Percentiles rank a stretch among this genome's conserved stretches.
phyloP scores from a whole-genome alignment of 2,888 invertebrate species.

The Tetragonisca angustula region DNA sequence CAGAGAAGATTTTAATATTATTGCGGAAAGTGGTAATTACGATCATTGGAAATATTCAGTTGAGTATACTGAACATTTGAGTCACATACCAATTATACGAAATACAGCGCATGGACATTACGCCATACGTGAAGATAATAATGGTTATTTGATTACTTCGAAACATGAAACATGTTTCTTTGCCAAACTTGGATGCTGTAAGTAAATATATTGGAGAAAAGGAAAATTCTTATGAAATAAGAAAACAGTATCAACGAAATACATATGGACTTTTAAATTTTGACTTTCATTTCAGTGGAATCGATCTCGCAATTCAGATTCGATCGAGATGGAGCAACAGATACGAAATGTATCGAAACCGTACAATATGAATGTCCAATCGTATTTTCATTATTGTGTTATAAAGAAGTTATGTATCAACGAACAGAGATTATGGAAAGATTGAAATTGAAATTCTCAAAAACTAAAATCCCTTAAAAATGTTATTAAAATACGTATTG shows the following conservation, averaged over 20 bases:
- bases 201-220: constrained; percentile 78
- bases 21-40: constrained; percentile 88
- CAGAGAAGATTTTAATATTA: constrained; percentile 87
- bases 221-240: not conserved
- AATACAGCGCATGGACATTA: constrained; percentile 87
- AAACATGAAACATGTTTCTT: constrained; percentile 88
- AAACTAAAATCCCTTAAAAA: constrained; percentile 14
- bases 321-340: constrained; percentile 80
- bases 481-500: not conserved
- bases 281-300: constrained; percentile 85
- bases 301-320: constrained; percentile 88
- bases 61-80: constrained; percentile 87
- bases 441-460: constrained; percentile 74
- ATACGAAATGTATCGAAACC: constrained; percentile 86
- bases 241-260: no score
- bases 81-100: constrained; percentile 87
- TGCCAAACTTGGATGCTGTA: constrained; percentile 85
- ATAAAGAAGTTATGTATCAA: constrained; percentile 85
- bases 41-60: constrained; percentile 90
- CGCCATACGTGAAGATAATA: constrained; percentile 85
- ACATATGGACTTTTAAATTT: constrained; percentile 29
- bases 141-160: constrained; percentile 86
- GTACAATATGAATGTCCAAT: constrained; percentile 88
- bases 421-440: constrained; percentile 81
- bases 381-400: constrained; percentile 86